Evolutionary conservation across 2,113 vertebrate species (phyloP).

Genomic region (Malurus melanocephalus): DNA sequence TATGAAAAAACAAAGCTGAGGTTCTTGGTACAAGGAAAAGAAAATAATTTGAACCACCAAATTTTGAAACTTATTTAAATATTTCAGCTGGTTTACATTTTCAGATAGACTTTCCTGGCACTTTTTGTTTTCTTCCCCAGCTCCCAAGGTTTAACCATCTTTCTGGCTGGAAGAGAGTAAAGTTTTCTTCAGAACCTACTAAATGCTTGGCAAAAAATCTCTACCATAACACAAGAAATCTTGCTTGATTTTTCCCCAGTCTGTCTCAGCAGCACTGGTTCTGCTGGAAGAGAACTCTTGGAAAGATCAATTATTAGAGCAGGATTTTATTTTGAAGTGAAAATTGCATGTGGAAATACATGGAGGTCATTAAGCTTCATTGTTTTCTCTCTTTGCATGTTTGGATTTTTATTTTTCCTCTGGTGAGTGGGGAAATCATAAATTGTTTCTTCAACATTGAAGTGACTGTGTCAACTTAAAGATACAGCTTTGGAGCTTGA

Average conservation of each 20-base stretch:
- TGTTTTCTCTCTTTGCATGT: background rate
- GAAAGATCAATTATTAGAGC: background rate
- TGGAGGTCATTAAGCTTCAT: background rate
- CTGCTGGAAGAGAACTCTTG: background rate
- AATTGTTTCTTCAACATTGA: background rate
- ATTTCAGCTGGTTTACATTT: background rate
- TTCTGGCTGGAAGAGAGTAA: background rate
- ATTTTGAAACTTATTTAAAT: conserved; percentile 19
- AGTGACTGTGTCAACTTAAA: background rate
- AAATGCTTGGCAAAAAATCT: background rate
- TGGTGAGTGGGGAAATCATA: background rate
- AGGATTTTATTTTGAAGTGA: background rate
- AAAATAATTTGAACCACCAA: background rate
- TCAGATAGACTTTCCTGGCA: background rate
- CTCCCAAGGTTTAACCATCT: background rate
- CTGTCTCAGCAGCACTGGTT: background rate
- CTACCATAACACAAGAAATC: background rate
- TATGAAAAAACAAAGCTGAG: background rate
- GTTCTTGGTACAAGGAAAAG: background rate
- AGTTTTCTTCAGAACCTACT: background rate
- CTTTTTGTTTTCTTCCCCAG: background rate
- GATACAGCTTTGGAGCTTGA: background rate
- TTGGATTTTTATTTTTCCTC: background rate
- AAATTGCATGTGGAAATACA: background rate
- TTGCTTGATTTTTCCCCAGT: background rate